A percentile compares a stretch with the other conserved stretches of the same genome.
Evolutionary conservation across 2,797 vertebrate genomes (phyloP).

Genomic region (Cossypha polioptera): DNA sequence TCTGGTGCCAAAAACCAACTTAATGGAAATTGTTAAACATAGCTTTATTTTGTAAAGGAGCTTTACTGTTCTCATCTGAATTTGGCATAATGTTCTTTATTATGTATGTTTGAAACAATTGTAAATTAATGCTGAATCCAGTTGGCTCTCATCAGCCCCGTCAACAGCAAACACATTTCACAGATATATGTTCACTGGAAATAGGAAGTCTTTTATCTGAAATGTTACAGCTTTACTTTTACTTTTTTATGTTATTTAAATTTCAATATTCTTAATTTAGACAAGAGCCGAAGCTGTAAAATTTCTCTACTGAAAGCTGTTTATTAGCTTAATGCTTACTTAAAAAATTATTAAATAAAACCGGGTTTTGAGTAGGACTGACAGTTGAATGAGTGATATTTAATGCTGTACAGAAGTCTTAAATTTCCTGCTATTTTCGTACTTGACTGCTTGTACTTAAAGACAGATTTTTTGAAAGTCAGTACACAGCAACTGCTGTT

Average conservation of each 20-base stretch:
- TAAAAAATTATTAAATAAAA: background rate
- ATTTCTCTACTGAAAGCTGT: background rate
- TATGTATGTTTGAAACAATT: slow-evolving; percentile 15
- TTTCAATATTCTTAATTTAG: background rate
- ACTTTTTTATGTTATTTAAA: background rate
- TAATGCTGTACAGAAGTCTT: background rate
- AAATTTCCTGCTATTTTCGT: background rate
- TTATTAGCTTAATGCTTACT: background rate
- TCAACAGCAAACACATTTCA: background rate
- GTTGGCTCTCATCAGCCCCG: background rate
- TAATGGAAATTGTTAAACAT: slow-evolving; percentile 37
- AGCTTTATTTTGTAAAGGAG: slow-evolving; percentile 23
- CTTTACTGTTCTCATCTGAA: slow-evolving; percentile 32
- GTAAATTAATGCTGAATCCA: background rate
- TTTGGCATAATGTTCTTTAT: background rate
- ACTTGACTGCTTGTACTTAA: background rate
- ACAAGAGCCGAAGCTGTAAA: background rate
- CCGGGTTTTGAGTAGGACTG: background rate
- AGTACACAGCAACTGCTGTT: background rate
- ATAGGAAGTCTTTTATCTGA: background rate
- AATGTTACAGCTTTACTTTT: background rate
- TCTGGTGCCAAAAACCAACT: slow-evolving; percentile 21
- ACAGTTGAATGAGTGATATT: background rate
- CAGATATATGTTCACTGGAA: background rate
- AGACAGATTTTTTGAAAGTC: background rate